Evolutionary conservation across 1,140 invertebrate genomes (phyloP).

Genomic region (Macrotrachela quadricornifera): DNA sequence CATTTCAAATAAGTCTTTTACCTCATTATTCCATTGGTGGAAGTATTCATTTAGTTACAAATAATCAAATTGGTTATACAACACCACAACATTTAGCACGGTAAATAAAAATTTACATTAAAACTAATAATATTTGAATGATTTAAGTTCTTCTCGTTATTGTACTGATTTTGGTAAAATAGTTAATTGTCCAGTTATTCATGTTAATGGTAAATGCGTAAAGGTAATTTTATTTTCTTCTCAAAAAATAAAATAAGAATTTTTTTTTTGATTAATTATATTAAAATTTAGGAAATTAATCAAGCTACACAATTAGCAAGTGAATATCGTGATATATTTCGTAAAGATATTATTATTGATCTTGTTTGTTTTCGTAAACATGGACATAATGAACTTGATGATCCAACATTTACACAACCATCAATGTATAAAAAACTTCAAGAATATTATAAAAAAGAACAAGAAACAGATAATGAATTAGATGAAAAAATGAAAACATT

Average conservation of each 20-base stretch:
- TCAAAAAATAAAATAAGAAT: background rate
- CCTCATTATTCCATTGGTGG: conserved; percentile 79
- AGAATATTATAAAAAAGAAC: conserved; percentile 47
- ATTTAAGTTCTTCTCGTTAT: too few species aligned
- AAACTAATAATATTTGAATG: too few species aligned
- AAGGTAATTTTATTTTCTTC: conserved; percentile 40
- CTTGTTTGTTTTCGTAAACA: conserved; percentile 63
- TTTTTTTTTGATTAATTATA: too few species aligned
- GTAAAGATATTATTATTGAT: conserved; percentile 78
- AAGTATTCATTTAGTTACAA: conserved; percentile 70
- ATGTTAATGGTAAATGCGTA: conserved; percentile 75
- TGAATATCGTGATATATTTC: conserved; percentile 62
- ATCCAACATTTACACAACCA: conserved; percentile 89
- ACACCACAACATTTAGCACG: conserved; percentile 25
- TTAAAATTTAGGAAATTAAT: conserved; percentile 41
- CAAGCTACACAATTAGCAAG: conserved; percentile 61
- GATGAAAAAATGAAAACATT: background rate
- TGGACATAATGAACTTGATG: conserved; percentile 86
- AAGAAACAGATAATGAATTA: conserved; percentile 29
- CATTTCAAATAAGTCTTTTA: conserved; percentile 50
- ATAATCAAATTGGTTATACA: conserved; percentile 57
- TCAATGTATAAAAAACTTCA: conserved; percentile 61
- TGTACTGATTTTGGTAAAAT: conserved; percentile 65
- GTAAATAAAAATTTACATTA: conserved; percentile 14
- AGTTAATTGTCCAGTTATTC: conserved; percentile 64